Evolutionary conservation across 2,113 vertebrate genomes (phyloP), one percentile per base, ranked within the genome.

Genomic region (Ctenomys sociabilis): DNA sequence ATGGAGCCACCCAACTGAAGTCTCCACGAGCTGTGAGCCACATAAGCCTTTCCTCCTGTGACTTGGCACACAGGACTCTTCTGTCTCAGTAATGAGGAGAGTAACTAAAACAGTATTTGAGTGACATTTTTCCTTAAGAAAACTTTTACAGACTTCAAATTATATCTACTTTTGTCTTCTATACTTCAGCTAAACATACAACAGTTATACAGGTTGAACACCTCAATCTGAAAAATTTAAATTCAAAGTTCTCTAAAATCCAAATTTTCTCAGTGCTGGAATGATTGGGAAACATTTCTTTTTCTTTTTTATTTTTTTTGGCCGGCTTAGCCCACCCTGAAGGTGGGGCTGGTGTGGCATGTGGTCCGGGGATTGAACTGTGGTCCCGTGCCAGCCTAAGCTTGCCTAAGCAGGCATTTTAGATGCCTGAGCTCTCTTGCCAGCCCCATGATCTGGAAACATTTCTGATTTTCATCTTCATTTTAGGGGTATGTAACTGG

Each of bases 111-210:
- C 37, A 75, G 72, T 75, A 75, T 93, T 95, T 94, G 52, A 89
- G 11, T 82, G 91, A 93, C 16, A 92, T 73, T 90, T 91, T 93
- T 94, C 63, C 85, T 90, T 77, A 77, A 35, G 90, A 95, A 94
- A 49, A 45, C 24, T 94, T 94, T 81, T 9, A 73, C 64, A 9
- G 43, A 4, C 40, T 94, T 84, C 77, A 91, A 93, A 91, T 94
- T 88, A 88, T 17, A 90, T 45, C 19, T 61, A 73, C 35, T 49
- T 95, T 88, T 88, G 37, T 78, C 12, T 54, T 85, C 40, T 78
- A 66, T 59, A 63, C 43, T 72, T 91, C 14, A 91, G 8, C 12
- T 90, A 21, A 49, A 16, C 43, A 73, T 64, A 64, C 72, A 77
- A 90, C 94, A 87, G 17, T 11, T 95, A 92, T 40, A 81, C 22